Evolutionary conservation across 2,797 vertebrate genomes (phyloP), one percentile per base, ranked within the genome.

Genomic region (Pagetopsis macropterus): DNA sequence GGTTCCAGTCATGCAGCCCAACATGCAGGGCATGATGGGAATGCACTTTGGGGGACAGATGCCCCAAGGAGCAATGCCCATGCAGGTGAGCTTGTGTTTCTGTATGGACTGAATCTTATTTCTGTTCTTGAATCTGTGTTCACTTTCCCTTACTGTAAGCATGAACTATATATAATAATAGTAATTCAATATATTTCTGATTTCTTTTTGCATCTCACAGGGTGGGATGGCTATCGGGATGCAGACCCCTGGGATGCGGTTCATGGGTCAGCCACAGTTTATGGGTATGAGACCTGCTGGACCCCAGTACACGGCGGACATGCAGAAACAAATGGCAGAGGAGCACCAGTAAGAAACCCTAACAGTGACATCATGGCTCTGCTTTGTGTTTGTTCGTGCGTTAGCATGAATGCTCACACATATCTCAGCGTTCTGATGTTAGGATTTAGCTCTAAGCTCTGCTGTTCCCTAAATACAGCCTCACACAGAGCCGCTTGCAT

Each of bases 301-400:
- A 64, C 96, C 97, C 0, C 97, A 96, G 75, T 99, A 97, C 84
- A 95, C 89, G 3, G 95, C 94, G 0, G 98, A 98, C 91, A 95
- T 99, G 93, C 97, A 98, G 93, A 99, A 99, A 87, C 97, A 99
- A 87, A 98, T 99, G 95, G 98, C 95, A 0, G 98, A 99, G 91
- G 97, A 98, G 73, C 97, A 98, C 71, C 97, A 99, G 98, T 99
- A 94, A 98, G 97, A 41, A 31, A 16, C 49, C 9, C 76, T 81
- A 49, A 72, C 45, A 46, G 8, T 75, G 15, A 60, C 16, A 2
- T 9, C 12, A 10, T n/a, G 17, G 17, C 46, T 64, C 37, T 48
- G 37, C 31, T 56, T 56, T 72, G 31, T 27, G 44, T 49, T 14
- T 57, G 19, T 40, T 19, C 61, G 45, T 46, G 15, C 65, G 17